Evolutionary conservation across 2,888 invertebrate species (phyloP), one percentile per base, ranked within the genome.

Genomic region (Homarus gammarus): DNA sequence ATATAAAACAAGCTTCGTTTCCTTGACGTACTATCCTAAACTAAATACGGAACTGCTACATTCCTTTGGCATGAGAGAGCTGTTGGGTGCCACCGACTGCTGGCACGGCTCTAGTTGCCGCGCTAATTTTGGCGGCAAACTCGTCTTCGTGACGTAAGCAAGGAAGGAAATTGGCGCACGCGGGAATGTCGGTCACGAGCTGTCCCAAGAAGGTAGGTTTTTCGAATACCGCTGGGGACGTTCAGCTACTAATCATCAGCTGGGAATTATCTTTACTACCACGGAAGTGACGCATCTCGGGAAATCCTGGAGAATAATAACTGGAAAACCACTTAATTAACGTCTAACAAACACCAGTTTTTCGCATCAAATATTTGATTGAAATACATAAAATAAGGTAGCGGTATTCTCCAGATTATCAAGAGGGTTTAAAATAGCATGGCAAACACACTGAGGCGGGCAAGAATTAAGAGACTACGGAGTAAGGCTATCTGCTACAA

Each of bases 91-190:
- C 61, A 61, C 61, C n/a, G 61, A 40, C 61, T 61, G 1, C 40
- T 79, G 79, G 79, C 79, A 79, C 79, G 61, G 61, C 61, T 61
- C n/a, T 56, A 8, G 79, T 61, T 79, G 22, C 79, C 61, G 61
- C 33, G 56, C 79, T 79, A 79, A 79, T 79, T 61, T 79, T 79
- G 51, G 79, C 79, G 79, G 33, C 79, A 79, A 79, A 79, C 79
- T 61, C 36, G 56, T 38, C 61, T 56, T 36, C 27, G 51, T 79
- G 79, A 79, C 79, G 79, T 79, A 33, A 79, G 79, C 61, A n/a
- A 79, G 79, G 79, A 79, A 79, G 79, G 79, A 79, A 79, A 79
- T 61, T 79, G 79, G 79, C 79, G 61, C 79, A 38, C 79, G 79
- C 61, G 56, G 44, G 56, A 79, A 79, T 79, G 79, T 56, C 51